Evolutionary conservation across 2,888 invertebrate genomes (phyloP).

Genomic region (Drosophila koepferae): DNA sequence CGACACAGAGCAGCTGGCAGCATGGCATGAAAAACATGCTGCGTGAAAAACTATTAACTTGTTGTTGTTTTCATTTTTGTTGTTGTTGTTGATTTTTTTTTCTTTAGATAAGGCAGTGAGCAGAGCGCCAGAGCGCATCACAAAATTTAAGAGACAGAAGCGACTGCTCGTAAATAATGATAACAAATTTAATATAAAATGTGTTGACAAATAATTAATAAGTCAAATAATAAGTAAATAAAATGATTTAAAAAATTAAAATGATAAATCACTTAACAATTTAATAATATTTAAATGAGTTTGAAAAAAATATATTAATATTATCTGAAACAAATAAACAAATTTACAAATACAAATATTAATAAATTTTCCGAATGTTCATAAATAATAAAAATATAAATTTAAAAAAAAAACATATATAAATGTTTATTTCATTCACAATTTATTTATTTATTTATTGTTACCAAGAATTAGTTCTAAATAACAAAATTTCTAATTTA

Average conservation of each 20-base stretch:
- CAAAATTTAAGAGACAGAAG: background rate
- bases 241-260: background rate
- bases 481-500: no score
- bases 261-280: background rate
- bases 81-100: background rate
- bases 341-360: no score
- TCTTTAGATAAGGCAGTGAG: slow-evolving; percentile 8
- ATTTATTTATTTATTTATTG: no score
- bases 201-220: background rate
- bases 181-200: background rate
- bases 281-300: background rate
- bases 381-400: no score
- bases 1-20: slow-evolving; percentile 68
- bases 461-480: no score
- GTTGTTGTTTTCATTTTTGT: slow-evolving; percentile 5
- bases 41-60: slow-evolving; percentile 70
- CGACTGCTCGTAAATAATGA: background rate
- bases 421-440: no score
- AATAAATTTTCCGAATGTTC: no score
- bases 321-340: no score
- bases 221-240: background rate
- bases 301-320: no score
- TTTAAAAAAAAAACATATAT: no score
- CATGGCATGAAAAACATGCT: slow-evolving; percentile 49
- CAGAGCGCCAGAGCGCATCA: background rate